phyloP scores from a whole-genome alignment of 2,113 vertebrate genomes.

The Callospermophilus lateralis region DNA sequence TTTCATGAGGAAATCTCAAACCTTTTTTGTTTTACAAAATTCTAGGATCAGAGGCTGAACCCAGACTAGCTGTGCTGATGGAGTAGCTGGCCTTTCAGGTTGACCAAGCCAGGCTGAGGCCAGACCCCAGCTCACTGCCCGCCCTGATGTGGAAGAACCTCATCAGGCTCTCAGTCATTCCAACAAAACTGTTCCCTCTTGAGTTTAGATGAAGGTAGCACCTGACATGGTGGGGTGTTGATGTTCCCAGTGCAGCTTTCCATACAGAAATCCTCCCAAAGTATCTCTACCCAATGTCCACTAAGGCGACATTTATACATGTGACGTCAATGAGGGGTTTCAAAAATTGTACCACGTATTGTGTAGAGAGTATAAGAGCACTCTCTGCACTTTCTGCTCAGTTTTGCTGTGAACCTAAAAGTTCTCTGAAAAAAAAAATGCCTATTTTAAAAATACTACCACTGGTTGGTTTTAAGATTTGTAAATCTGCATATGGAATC shows the following conservation, averaged over 20 bases:
- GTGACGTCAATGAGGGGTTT: neutral
- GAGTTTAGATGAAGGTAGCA: neutral
- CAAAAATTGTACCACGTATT: accelerated
- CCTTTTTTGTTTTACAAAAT: neutral
- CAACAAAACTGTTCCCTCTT: neutral
- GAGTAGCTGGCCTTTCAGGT: neutral
- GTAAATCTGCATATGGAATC: neutral
- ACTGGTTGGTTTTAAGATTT: neutral
- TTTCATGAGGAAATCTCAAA: neutral
- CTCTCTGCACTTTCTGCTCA: neutral
- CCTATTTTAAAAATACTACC: neutral
- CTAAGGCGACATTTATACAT: no score
- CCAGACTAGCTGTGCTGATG: accelerated
- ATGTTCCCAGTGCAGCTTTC: neutral
- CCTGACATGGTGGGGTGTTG: accelerated
- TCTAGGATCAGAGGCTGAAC: neutral
- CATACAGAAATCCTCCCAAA: neutral
- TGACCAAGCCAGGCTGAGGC: no score
- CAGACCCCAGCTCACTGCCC: neutral
- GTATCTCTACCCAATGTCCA: neutral
- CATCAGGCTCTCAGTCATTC: neutral
- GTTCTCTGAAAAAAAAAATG: neutral
- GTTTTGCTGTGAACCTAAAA: neutral
- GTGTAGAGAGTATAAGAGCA: accelerated
- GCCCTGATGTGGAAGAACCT: accelerated